Evolutionary conservation across 2,888 invertebrate genomes (phyloP).

Genomic region (Oxytorus armatus): DNA sequence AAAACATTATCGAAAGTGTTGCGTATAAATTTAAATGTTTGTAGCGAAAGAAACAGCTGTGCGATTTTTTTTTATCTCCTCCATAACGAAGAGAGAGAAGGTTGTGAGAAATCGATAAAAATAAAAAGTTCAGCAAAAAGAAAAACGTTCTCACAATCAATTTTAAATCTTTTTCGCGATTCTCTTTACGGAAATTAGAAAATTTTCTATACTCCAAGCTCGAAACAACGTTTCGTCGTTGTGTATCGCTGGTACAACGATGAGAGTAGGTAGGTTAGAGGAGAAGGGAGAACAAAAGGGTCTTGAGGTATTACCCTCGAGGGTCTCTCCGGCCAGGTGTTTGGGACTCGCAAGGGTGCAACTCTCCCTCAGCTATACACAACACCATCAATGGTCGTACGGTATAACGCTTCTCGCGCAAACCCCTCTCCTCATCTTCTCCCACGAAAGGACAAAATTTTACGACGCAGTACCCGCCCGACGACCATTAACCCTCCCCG

Average conservation of each 20-base stretch:
- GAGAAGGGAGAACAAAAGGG: conserved; percentile 52
- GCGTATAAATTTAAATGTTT: no score
- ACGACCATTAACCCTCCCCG: conserved; percentile 3
- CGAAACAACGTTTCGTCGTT: conserved; percentile 9
- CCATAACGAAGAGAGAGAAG: no score
- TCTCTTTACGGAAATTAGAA: no score
- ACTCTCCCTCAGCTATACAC: conserved; percentile 58
- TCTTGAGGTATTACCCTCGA: conserved; percentile 60
- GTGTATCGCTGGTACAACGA: conserved; percentile 55
- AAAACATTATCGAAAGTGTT: no score
- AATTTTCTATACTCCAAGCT: no score
- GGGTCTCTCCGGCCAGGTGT: conserved; percentile 65
- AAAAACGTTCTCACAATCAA: no score
- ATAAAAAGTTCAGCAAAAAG: no score
- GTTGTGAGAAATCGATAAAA: no score
- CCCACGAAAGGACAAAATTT: conserved; percentile 55
- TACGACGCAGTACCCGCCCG: conserved; percentile 29
- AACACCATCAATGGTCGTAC: conserved; percentile 6
- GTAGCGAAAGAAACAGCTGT: no score
- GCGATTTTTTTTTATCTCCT: no score
- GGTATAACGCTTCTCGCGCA: no score
- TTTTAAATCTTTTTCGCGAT: no score
- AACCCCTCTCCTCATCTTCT: conserved; percentile 55
- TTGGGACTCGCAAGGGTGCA: conserved; percentile 63
- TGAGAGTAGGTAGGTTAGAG: conserved; percentile 1